Percentiles rank a stretch among this genome's conserved stretches.
These are phyloP conservation scores for Datnioides undecimradiatus DNA, from an alignment of 2,113 vertebrate species.

Conservation along the genomic window DNA sequence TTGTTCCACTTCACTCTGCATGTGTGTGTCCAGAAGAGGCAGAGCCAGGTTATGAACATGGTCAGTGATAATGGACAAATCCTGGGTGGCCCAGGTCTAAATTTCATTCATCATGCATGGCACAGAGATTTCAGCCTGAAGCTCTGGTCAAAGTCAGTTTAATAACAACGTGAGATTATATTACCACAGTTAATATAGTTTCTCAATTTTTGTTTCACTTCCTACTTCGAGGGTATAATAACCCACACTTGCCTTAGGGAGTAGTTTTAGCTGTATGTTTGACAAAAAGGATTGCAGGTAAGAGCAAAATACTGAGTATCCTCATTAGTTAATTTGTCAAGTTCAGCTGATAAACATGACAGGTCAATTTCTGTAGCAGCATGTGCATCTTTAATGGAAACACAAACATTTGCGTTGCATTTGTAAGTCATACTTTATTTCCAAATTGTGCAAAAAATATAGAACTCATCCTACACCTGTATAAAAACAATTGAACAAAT, in stretches of 20 bases:
- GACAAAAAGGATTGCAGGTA: background rate
- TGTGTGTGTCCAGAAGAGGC: conserved; percentile 34
- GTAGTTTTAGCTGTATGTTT: background rate
- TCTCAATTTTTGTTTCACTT: background rate
- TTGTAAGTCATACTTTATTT: conserved; percentile 72
- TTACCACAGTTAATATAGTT: background rate
- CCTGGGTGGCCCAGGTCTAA: conserved; percentile 69
- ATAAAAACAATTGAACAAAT: conserved; percentile 65
- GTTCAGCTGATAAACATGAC: background rate
- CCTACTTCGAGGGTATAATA: background rate
- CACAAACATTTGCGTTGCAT: conserved; percentile 8
- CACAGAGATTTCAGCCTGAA: conserved; percentile 18
- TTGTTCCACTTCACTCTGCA: conserved; percentile 49
- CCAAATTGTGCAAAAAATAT: conserved; percentile 82
- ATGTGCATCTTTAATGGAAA: conserved; percentile 17
- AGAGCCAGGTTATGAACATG: conserved; percentile 57
- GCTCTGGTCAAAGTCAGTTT: conserved; percentile 34
- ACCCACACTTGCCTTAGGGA: background rate
- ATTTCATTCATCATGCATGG: conserved; percentile 55
- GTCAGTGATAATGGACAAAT: conserved; percentile 56
- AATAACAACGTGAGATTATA: conserved; percentile 17
- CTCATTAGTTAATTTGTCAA: background rate
- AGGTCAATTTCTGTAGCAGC: too few relatives aligned
- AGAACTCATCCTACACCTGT: conserved; percentile 61
- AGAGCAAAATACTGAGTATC: background rate